Conservation (phyloP, 2,113 vertebrate species). For the Spheniscus mendiculus region DNA sequence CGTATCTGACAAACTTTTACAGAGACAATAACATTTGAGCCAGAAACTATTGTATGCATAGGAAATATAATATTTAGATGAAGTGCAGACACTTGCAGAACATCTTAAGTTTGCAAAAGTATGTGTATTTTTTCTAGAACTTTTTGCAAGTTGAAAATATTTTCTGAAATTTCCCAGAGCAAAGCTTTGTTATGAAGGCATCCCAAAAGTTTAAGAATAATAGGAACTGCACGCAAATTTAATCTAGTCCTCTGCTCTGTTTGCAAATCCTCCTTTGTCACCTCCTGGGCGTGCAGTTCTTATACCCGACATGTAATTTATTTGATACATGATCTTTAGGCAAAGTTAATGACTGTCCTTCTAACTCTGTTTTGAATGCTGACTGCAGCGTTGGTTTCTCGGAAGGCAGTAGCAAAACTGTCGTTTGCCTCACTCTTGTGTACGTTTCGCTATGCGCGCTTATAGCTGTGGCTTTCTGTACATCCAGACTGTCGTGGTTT, state of each 20-base stretch:
- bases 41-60: background rate
- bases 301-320: background rate
- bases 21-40: background rate
- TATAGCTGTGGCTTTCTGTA: background rate
- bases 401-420: background rate
- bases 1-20: background rate
- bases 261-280: background rate
- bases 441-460: rapidly evolving
- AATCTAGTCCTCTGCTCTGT: background rate
- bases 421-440: background rate
- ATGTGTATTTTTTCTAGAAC: background rate
- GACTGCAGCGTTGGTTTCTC: background rate
- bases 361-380: background rate
- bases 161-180: background rate
- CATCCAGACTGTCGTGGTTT: too few relatives aligned
- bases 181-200: background rate
- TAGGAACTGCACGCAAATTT: background rate
- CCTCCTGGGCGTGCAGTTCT: background rate
- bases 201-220: background rate
- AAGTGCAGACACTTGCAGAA: background rate
- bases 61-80: background rate
- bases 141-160: background rate
- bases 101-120: background rate
- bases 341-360: background rate
- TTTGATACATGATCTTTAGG: background rate